These are phyloP conservation scores for Monoplex corrugatus DNA, from an alignment of 2,888 invertebrate species.

Conservation along the genomic window DNA sequence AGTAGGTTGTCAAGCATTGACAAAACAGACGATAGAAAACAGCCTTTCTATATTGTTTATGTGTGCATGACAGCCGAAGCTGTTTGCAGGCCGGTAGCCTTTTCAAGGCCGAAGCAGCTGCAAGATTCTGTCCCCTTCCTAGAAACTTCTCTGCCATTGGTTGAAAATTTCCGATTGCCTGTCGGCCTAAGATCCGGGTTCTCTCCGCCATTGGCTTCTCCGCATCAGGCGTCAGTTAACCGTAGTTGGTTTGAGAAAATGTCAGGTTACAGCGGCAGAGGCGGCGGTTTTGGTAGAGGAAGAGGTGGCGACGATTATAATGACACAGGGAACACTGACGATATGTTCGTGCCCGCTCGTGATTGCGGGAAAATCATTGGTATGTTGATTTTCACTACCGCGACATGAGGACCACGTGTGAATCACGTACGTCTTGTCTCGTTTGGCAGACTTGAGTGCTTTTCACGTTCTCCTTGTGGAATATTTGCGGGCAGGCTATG, in stretches of 20 bases:
- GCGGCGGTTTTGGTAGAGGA: constrained; percentile 19
- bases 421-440: constrained; percentile 23
- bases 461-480: constrained; percentile 36
- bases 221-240: not conserved
- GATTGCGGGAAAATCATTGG: constrained; percentile 49
- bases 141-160: constrained; percentile 22
- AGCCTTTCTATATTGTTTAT: too few species aligned
- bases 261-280: not conserved
- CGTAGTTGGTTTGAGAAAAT: not conserved
- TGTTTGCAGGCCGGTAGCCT: too few species aligned
- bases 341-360: constrained; percentile 38
- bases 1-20: too few species aligned
- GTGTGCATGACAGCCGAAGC: too few species aligned
- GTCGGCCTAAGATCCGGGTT: constrained; percentile 12
- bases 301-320: constrained; percentile 12
- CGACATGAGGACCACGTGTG: constrained; percentile 39
- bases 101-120: too few species aligned
- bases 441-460: constrained; percentile 9
- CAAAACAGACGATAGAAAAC: too few species aligned
- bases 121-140: not conserved
- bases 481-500: too few species aligned
- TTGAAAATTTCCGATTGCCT: not conserved
- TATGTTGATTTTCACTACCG: constrained; percentile 13
- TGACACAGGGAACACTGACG: not conserved
- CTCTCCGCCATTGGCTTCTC: constrained; percentile 16